Percentiles rank a stretch among this genome's conserved stretches.
phyloP scores from a whole-genome alignment of 2,888 invertebrate genomes.

The Tipula helvola region DNA sequence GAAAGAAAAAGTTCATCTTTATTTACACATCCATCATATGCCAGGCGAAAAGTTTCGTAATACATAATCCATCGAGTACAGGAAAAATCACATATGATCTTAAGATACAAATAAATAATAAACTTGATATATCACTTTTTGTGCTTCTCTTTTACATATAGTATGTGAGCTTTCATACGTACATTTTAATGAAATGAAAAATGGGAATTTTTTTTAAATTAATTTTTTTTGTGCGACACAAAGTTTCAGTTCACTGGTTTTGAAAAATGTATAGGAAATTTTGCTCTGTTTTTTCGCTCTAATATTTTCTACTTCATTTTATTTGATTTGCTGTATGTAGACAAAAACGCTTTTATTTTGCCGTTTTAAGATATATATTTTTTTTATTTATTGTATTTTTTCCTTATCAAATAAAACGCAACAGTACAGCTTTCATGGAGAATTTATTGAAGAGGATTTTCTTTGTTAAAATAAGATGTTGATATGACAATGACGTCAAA shows the following conservation, averaged over 20 bases:
- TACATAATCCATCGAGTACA: not conserved
- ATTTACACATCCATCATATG: conserved; percentile 1
- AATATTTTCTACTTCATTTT: not conserved
- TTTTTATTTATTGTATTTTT: not conserved
- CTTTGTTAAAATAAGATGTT: not conserved
- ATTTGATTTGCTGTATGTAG: not conserved
- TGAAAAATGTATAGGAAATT: not conserved
- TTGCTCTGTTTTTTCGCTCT: not conserved
- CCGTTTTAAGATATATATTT: not conserved
- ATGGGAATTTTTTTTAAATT: not conserved
- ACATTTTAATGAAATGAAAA: not conserved
- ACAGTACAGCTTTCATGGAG: conserved; percentile 6
- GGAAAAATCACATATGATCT: not conserved
- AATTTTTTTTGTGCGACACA: not conserved
- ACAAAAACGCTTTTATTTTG: not conserved
- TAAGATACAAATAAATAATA: not conserved
- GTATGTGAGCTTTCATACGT: not conserved
- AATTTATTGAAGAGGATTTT: conserved; percentile 8
- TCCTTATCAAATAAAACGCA: conserved; percentile 5
- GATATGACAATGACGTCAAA: not conserved
- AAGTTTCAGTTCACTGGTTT: not conserved
- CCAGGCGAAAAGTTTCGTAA: not conserved
- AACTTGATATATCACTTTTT: not conserved
- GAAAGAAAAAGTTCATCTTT: conserved; percentile 9
- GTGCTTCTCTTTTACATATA: not conserved